Evolutionary conservation across 2,888 invertebrate genomes (phyloP).

Genomic region (Siphlonurus alternatus): DNA sequence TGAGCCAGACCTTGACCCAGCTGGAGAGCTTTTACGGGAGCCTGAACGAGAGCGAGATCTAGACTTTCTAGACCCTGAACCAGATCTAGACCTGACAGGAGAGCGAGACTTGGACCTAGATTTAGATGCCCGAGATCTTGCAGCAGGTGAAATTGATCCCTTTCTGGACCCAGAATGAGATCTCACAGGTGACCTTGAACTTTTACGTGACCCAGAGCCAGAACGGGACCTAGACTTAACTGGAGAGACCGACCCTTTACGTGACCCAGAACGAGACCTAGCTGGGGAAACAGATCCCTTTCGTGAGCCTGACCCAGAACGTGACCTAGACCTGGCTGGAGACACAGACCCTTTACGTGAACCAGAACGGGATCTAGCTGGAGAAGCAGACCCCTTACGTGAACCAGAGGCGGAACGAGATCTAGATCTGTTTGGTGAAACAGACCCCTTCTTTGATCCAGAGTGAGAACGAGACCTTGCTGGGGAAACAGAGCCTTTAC

Average conservation of each 20-base stretch:
- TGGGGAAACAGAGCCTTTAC: constrained; percentile 19
- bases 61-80: constrained; percentile 18
- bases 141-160: constrained; percentile 9
- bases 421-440: constrained; percentile 14
- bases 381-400: constrained; percentile 16
- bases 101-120: constrained; percentile 21
- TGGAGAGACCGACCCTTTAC: constrained; percentile 17
- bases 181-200: constrained; percentile 17
- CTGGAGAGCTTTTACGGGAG: constrained; percentile 21
- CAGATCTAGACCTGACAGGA: constrained; percentile 13
- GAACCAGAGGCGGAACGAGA: constrained; percentile 18
- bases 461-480: constrained; percentile 19
- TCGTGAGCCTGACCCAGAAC: constrained; percentile 12
- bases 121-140: constrained; percentile 16
- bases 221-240: constrained; percentile 16
- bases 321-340: constrained; percentile 14
- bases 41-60: constrained; percentile 12
- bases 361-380: constrained; percentile 14
- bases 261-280: constrained; percentile 20
- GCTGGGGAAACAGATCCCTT: constrained; percentile 15
- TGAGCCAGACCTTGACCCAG: constrained; percentile 16
- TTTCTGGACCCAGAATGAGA: constrained; percentile 22
- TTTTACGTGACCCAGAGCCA: constrained; percentile 18
- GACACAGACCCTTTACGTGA: constrained; percentile 14
- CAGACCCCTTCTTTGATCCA: constrained; percentile 17